Conservation (phyloP, 2,797 vertebrate genomes). For the Tadarida brasiliensis region DNA sequence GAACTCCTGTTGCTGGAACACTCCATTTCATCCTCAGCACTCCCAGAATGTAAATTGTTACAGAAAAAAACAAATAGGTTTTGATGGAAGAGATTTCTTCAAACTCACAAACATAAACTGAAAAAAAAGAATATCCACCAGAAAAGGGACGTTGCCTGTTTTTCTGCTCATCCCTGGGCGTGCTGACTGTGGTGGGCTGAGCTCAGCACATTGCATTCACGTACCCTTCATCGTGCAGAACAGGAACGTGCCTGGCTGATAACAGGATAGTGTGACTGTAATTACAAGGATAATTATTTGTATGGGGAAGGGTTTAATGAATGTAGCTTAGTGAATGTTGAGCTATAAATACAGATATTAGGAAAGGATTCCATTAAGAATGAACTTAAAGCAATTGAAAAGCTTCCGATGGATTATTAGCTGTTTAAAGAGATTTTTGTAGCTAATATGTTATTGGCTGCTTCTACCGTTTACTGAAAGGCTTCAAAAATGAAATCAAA, state of each 20-base stretch:
- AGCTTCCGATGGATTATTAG: conserved; percentile 25
- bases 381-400: conserved; percentile 59
- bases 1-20: neutral
- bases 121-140: neutral
- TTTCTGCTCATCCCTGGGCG: neutral
- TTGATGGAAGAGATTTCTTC: neutral
- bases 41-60: neutral
- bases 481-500: conserved; percentile 32
- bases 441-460: neutral
- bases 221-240: neutral
- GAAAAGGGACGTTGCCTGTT: neutral
- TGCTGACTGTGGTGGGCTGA: neutral
- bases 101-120: neutral
- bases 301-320: neutral
- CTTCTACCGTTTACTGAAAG: conserved; percentile 47
- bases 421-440: conserved; percentile 38
- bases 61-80: neutral
- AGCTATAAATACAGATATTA: conserved; percentile 56
- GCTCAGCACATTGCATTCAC: accelerated
- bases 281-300: conserved; percentile 52
- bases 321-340: conserved; percentile 7
- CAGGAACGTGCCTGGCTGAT: neutral
- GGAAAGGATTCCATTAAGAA: conserved; percentile 31
- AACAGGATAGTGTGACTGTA: neutral
- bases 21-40: no score